Evolutionary conservation across 30 jellyfish, hydroid and myxozoan genomes (phyloP), one percentile per base, ranked within the genome.

Genomic region (Rhopilema esculentum): DNA sequence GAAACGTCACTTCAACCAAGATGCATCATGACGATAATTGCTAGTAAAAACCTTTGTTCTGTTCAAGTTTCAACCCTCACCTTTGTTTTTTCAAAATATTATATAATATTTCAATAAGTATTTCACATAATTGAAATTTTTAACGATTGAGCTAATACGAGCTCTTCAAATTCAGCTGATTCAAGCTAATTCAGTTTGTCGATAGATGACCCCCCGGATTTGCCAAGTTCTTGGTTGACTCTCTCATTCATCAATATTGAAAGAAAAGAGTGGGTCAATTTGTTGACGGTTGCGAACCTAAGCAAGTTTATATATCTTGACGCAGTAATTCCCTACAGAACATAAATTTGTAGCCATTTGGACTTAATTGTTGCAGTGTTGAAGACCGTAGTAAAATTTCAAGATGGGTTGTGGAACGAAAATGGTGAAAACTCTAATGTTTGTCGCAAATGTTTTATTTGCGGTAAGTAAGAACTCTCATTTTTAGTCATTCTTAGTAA

Each of bases 361-460:
- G 57, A 40, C 12, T 2, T 40, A 8, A 0, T 1, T 17, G 27
- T 66, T 23, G 30, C 21, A 19, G n/a, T 16, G 18, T 23, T 23
- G 68, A 72, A 72, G 48, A 30, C 65, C 4, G 22, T 9, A 64
- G 12, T 4, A 72, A 72, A 48, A 18, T 15, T 29, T 19, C 91
- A 70, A 24, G 16, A 84, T 84, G 93, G 93, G 87, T 61, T 84
- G 93, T 61, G 93, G 93, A 71, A 74, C 72, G 22, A 84, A 71
- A 84, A 62, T 49, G 16, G 81, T 72, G 1, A 84, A 72, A 32
- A 52, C 62, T 4, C 22, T 84, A 74, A 71, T 84, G 93, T 49
- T 84, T 49, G 40, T 31, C 22, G 81, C 86, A 9, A 84, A 84
- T 62, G 72, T 64, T 12, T 1, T 72, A 15, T 84, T 84, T 40